Percentiles rank a stretch among this genome's conserved stretches.
Conservation (phyloP, 2,888 invertebrate genomes). For the Catocala fraxini region DNA sequence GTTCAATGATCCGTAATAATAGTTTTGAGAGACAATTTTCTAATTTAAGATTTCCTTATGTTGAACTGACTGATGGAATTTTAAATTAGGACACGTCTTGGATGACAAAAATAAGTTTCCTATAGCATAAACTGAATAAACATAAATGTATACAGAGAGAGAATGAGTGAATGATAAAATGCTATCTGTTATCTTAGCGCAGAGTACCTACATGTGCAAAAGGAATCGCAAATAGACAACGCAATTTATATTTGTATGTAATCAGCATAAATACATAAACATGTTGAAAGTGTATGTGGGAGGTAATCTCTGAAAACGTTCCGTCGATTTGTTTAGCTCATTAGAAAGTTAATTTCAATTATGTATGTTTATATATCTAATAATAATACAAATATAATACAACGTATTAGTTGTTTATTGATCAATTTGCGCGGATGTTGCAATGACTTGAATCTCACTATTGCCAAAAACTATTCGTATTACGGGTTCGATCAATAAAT, state of each 20-base stretch:
- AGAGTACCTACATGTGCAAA: conserved; percentile 23
- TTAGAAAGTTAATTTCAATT: conserved; percentile 42
- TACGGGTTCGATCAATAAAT: too few species aligned
- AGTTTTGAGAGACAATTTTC: conserved; percentile 48
- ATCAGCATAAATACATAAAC: conserved; percentile 48
- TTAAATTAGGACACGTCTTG: conserved; percentile 38
- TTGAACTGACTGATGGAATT: conserved; percentile 37
- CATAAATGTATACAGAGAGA: conserved; percentile 27
- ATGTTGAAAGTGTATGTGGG: conserved; percentile 40
- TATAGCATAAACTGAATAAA: conserved; percentile 24
- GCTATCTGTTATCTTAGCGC: conserved; percentile 27
- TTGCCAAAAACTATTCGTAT: too few species aligned
- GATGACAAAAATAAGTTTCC: conserved; percentile 39
- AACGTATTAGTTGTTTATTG: conserved; percentile 24
- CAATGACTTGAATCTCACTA: too few species aligned
- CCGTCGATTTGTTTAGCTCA: conserved; percentile 38
- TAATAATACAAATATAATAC: conserved; percentile 27
- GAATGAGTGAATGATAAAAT: conserved; percentile 22
- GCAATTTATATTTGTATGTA: conserved; percentile 34
- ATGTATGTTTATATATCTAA: conserved; percentile 32
- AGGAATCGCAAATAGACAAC: conserved; percentile 28
- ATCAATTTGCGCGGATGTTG: conserved; percentile 12
- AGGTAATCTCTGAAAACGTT: conserved; percentile 42
- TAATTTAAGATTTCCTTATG: conserved; percentile 43
- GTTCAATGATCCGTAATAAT: conserved; percentile 52